These are phyloP conservation scores for Ranitomeya variabilis DNA, from an alignment of 2,113 vertebrate species.

Conservation along the genomic window DNA sequence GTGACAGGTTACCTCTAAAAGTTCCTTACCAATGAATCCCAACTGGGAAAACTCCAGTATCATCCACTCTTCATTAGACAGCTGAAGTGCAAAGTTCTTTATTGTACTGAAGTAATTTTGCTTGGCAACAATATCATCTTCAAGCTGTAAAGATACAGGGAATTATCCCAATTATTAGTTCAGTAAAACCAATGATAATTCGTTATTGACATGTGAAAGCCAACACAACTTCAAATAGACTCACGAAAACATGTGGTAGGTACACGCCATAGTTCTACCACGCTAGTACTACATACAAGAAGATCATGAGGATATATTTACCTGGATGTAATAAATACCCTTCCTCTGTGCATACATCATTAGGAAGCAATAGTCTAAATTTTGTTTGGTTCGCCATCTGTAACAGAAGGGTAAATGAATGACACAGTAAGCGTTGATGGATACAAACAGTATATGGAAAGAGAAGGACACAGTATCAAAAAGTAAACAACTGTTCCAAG, in stretches of 20 bases:
- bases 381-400: slow-evolving; percentile 98
- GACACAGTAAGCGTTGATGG: too few species aligned
- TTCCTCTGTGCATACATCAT: slow-evolving; percentile 99
- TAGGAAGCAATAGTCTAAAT: slow-evolving; percentile 96
- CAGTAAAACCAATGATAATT: not conserved
- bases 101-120: slow-evolving; percentile 99
- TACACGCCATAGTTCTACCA: too few species aligned
- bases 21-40: slow-evolving; percentile 92
- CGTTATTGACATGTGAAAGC: not conserved
- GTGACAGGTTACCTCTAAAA: too few species aligned
- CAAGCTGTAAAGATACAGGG: slow-evolving; percentile 78
- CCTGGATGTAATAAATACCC: slow-evolving; percentile 96
- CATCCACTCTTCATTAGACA: slow-evolving; percentile 98
- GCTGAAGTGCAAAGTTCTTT: slow-evolving; percentile 98
- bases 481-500: too few species aligned
- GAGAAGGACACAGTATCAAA: too few species aligned
- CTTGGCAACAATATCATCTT: slow-evolving; percentile 98
- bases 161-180: not conserved
- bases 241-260: too few species aligned
- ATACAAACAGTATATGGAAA: too few species aligned
- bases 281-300: slow-evolving; percentile 21
- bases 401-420: slow-evolving; percentile 60
- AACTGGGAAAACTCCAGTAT: slow-evolving; percentile 98
- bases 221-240: too few species aligned
- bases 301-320: slow-evolving; percentile 67